phyloP scores from a whole-genome alignment of 1,140 invertebrate species.

The Aphelinus atriplicis region DNA sequence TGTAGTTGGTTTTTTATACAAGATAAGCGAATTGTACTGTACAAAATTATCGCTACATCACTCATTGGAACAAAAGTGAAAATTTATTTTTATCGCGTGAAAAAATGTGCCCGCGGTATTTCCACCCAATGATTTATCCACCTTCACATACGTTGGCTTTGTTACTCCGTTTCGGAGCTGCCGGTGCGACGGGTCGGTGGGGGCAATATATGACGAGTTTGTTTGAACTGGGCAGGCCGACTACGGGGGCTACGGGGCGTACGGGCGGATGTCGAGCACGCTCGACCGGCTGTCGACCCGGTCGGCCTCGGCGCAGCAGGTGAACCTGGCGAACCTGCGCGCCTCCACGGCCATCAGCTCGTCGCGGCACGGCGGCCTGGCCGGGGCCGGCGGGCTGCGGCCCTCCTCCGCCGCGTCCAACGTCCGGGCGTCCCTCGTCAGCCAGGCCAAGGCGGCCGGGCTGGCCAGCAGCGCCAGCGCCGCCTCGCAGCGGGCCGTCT shows the following conservation, averaged over 20 bases:
- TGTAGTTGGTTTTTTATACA: no score
- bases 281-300: conserved; percentile 63
- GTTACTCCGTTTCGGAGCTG: no score
- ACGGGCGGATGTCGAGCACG: conserved; percentile 64
- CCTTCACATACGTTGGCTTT: no score
- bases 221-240: conserved; percentile 50
- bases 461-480: conserved; percentile 46
- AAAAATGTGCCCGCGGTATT: no score
- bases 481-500: conserved; percentile 72
- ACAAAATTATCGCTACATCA: no score
- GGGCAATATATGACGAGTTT: no score
- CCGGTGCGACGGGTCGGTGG: no score
- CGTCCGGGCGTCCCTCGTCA: conserved; percentile 54
- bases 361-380: conserved; percentile 45
- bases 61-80: no score
- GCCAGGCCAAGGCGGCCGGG: conserved; percentile 51
- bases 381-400: conserved; percentile 44
- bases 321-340: conserved; percentile 64
- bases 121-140: no score
- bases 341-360: conserved; percentile 65
- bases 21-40: no score
- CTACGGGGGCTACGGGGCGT: conserved; percentile 64
- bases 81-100: no score
- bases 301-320: conserved; percentile 62
- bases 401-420: conserved; percentile 61